Conservation (phyloP, 1,140 invertebrate genomes). For the Hyles euphorbiae region DNA sequence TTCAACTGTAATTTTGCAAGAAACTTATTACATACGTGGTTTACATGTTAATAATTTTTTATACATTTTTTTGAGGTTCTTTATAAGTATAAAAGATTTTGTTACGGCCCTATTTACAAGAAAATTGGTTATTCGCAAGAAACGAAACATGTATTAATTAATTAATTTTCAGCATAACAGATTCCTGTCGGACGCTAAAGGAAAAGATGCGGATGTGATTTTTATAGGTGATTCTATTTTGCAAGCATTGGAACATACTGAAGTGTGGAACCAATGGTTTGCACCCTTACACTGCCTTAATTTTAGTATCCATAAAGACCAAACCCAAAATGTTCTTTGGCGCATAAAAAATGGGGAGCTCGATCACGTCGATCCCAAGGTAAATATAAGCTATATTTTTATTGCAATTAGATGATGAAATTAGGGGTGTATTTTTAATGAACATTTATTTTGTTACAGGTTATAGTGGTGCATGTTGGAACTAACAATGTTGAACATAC, state of each 20-base stretch:
- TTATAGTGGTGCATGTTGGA: slow-evolving; percentile 89
- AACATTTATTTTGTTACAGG: slow-evolving; percentile 72
- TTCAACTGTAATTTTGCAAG: slow-evolving; percentile 6
- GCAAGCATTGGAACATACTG: slow-evolving; percentile 84
- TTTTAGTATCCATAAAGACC: slow-evolving; percentile 92
- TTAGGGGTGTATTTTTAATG: slow-evolving; percentile 4
- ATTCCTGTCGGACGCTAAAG: slow-evolving; percentile 87
- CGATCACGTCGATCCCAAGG: slow-evolving; percentile 91
- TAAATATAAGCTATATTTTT: slow-evolving; percentile 44
- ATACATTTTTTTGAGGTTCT: too few species aligned
- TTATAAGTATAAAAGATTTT: too few species aligned
- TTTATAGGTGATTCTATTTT: slow-evolving; percentile 93
- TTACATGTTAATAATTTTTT: too few species aligned
- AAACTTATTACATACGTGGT: too few species aligned
- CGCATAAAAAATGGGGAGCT: slow-evolving; percentile 91
- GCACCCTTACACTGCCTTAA: slow-evolving; percentile 91
- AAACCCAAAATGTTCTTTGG: slow-evolving; percentile 93
- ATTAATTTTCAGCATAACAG: slow-evolving; percentile 83
- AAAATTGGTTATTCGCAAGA: too few species aligned
- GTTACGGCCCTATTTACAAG: too few species aligned
- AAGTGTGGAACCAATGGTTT: slow-evolving; percentile 91
- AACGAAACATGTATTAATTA: too few species aligned
- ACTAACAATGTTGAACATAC: slow-evolving; percentile 90
- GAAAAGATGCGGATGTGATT: slow-evolving; percentile 93
- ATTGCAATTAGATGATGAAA: slow-evolving; percentile 3